Base-by-base conservation (phyloP, 2,113 vertebrate genomes). In the Neomonachus schauinslandi region DNA sequence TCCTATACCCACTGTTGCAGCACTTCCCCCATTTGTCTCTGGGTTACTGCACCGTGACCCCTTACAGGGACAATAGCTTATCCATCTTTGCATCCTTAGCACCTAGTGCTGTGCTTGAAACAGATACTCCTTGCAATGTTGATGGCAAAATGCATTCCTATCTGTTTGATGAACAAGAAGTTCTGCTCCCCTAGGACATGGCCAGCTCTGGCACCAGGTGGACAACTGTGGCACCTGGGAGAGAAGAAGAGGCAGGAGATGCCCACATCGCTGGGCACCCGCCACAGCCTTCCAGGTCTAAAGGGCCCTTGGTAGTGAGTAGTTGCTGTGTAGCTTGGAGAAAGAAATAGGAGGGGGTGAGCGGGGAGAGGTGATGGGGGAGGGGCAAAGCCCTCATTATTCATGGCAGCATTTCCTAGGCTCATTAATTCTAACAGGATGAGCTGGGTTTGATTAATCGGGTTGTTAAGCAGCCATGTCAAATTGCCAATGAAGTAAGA, bases 391-490 rank as follows among this genome's bases (percentile, higher is more conserved):
- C 71, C 63, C 57, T 97, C 65, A 82, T 97, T 96, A 97, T 89
- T 96, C 96, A 85, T 39, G 93, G 94, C 88, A 94, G 91, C 71
- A 7, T 98, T 89, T 96, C 88, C 89, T 91, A 85, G 95, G 88
- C 95, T 98, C 97, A 97, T 98, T 98, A 97, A 98, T 97, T 97
- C 94, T 93, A 95, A 93, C 74, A 93, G 76, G 84, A 93, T 85
- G 76, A 97, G 93, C 95, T 82, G 81, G 74, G 53, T 94, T 97
- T 98, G 98, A 97, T 98, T 97, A 97, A 98, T 98, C 81, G 65
- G 86, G 81, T 97, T 97, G 98, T 98, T 98, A 98, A 97, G 93
- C 98, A 97, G 97, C 96, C 98, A 81, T 86, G 91, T 98, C 94
- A 97, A 97, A 87, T 97, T 72, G 81, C 96, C 9, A 11, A 59